These are phyloP conservation scores for Acropternis orthonyx DNA, from an alignment of 2,797 vertebrate genomes.

Conservation along the genomic window DNA sequence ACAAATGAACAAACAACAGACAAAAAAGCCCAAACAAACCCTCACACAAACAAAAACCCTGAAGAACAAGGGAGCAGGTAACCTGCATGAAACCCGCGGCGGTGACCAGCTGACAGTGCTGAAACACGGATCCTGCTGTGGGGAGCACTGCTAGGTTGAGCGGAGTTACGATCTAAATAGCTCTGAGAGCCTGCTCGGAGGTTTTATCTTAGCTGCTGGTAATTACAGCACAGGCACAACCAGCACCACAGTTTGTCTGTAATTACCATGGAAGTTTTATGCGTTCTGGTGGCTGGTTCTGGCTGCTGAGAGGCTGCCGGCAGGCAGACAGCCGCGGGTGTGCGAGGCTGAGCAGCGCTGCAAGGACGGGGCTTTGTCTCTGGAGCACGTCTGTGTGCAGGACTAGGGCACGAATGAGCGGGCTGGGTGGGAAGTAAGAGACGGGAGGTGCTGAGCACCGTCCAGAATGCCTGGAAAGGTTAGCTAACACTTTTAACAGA, in stretches of 20 bases:
- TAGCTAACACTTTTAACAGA: background rate
- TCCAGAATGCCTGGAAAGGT: background rate
- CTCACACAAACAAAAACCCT: background rate
- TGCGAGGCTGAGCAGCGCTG: background rate
- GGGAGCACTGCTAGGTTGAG: background rate
- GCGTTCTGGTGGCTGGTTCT: background rate
- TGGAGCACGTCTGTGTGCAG: fast-evolving
- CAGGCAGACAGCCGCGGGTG: background rate
- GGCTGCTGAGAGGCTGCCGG: background rate
- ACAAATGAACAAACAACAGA: background rate
- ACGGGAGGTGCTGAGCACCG: fast-evolving
- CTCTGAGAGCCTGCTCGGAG: background rate
- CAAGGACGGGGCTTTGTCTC: background rate
- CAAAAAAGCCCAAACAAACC: background rate
- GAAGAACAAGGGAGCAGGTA: background rate
- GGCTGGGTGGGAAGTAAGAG: background rate
- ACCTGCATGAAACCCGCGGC: fast-evolving
- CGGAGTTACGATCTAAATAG: background rate
- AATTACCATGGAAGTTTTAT: background rate
- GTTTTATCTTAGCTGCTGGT: background rate
- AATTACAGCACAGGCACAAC: background rate
- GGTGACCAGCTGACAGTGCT: background rate
- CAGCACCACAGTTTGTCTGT: background rate
- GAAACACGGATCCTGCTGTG: background rate
- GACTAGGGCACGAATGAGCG: background rate